Evolutionary conservation across 2,888 invertebrate genomes (phyloP).

Genomic region (Polydrusus cervinus): DNA sequence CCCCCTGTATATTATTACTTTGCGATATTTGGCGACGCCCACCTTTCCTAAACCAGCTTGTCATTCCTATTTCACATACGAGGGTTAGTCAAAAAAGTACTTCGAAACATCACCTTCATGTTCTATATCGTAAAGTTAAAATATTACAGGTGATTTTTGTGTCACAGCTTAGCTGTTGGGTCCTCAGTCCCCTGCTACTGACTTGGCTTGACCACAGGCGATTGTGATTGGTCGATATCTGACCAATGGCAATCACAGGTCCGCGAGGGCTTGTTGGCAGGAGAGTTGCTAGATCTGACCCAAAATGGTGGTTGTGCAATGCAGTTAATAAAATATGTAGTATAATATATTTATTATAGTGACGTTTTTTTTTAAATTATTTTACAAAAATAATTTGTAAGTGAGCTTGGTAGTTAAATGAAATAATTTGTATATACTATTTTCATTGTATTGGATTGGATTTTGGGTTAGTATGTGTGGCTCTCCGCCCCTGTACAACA

Average conservation of each 20-base stretch:
- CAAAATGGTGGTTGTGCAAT: conserved; percentile 44
- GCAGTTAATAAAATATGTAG: background rate
- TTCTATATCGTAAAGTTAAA: conserved; percentile 56
- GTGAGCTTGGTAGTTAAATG: conserved; percentile 20
- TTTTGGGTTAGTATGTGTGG: conserved; percentile 51
- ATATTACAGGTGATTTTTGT: conserved; percentile 65
- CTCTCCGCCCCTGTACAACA: conserved; percentile 63
- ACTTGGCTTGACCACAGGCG: conserved; percentile 70
- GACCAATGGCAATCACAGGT: conserved; percentile 53
- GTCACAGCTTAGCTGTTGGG: conserved; percentile 73
- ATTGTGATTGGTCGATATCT: conserved; percentile 62
- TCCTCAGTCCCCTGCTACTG: conserved; percentile 75
- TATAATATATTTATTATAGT: conserved; percentile 8
- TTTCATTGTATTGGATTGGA: conserved; percentile 35
- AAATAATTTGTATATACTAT: conserved; percentile 32
- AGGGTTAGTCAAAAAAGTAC: background rate
- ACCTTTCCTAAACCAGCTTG: background rate
- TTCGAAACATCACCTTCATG: conserved; percentile 6
- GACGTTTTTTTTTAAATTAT: background rate
- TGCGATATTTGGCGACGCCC: conserved; percentile 46
- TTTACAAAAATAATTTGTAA: conserved; percentile 22
- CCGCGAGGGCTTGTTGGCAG: conserved; percentile 53
- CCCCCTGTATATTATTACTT: conserved; percentile 63
- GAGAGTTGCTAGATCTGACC: conserved; percentile 46
- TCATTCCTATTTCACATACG: background rate